Conservation (phyloP, 2,797 vertebrate species). For the Protosalanx chinensis region DNA sequence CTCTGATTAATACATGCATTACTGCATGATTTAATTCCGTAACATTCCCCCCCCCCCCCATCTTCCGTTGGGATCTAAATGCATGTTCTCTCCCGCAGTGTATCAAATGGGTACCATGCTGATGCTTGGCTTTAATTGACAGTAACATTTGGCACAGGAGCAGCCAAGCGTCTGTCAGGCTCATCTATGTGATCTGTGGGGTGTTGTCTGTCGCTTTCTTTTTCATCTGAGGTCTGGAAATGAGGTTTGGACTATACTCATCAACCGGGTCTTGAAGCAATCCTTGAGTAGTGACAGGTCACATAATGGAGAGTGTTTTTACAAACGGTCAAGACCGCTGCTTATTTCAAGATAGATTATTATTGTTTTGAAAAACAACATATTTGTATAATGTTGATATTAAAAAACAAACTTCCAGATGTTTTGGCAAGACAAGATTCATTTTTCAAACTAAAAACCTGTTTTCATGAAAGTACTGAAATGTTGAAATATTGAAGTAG, state of each 20-base stretch:
- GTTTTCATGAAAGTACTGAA: neutral
- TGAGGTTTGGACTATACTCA: neutral
- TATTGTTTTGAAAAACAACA: neutral
- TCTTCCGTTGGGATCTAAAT: neutral
- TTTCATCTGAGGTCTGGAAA: conserved; percentile 4
- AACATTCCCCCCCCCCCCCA: neutral
- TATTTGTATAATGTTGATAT: neutral
- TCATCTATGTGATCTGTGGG: conserved; percentile 3
- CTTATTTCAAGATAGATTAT: neutral
- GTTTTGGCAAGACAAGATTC: neutral
- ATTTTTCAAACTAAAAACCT: neutral
- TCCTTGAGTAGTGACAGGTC: neutral
- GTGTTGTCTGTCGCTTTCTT: neutral
- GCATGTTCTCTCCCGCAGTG: conserved; percentile 9
- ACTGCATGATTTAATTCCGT: neutral
- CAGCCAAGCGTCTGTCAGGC: conserved; percentile 22
- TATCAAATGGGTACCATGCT: conserved; percentile 33
- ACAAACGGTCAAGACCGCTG: neutral
- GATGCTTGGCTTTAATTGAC: conserved; percentile 50
- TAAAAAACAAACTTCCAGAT: neutral
- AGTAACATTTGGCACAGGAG: conserved; percentile 27
- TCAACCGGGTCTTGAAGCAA: neutral
- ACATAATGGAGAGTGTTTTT: neutral
- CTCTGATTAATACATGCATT: neutral
- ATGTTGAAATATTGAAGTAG: neutral